Percentiles rank a stretch among this genome's conserved stretches.
Evolutionary conservation across 2,797 vertebrate genomes (phyloP).

Genomic region (Neoniphon sammara): DNA sequence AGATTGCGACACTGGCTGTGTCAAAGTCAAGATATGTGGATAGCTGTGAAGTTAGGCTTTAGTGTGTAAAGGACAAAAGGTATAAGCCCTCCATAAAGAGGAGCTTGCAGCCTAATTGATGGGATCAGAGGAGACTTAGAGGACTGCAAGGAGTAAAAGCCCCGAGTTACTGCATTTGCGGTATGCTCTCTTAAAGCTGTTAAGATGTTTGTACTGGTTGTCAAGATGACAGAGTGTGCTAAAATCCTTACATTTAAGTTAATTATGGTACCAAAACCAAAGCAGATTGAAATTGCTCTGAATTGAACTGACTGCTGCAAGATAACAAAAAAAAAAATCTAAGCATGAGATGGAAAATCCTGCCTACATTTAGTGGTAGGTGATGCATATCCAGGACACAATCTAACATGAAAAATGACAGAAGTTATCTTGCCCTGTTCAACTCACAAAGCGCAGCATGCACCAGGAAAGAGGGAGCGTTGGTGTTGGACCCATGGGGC

Average conservation of each 20-base stretch:
- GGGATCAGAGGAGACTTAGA: slow-evolving; percentile 71
- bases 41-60: slow-evolving; percentile 30
- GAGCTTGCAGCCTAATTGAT: slow-evolving; percentile 65
- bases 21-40: slow-evolving; percentile 23
- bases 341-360: slow-evolving; percentile 30
- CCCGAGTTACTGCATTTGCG: slow-evolving; percentile 45
- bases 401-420: slow-evolving; percentile 55
- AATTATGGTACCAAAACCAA: slow-evolving; percentile 54
- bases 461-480: slow-evolving; percentile 17
- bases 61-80: slow-evolving; percentile 60
- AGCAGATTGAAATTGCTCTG: slow-evolving; percentile 50
- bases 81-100: slow-evolving; percentile 62
- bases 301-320: slow-evolving; percentile 39
- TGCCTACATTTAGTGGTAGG: slow-evolving; percentile 33
- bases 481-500: slow-evolving; percentile 20
- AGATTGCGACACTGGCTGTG: slow-evolving; percentile 13
- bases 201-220: slow-evolving; percentile 66
- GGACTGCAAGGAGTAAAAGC: slow-evolving; percentile 61
- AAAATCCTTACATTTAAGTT: slow-evolving; percentile 54
- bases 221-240: slow-evolving; percentile 60
- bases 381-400: slow-evolving; percentile 51
- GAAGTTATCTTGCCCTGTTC: slow-evolving; percentile 31
- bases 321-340: slow-evolving; percentile 47
- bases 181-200: slow-evolving; percentile 51
- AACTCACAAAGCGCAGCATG: slow-evolving; percentile 7